Evolutionary conservation across 2,888 invertebrate genomes (phyloP).

Genomic region (Pandemis heparana): DNA sequence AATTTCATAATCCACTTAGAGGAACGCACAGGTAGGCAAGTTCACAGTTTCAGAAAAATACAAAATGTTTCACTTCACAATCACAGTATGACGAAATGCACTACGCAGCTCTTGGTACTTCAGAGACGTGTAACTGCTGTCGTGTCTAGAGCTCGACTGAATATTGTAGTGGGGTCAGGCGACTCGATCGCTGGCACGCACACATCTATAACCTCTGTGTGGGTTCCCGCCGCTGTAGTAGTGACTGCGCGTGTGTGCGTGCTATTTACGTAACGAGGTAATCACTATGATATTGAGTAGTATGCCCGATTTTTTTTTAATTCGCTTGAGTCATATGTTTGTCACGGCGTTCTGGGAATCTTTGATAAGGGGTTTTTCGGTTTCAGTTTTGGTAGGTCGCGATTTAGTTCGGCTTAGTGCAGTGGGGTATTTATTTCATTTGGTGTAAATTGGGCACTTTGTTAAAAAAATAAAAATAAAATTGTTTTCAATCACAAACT

Average conservation of each 20-base stretch:
- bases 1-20: constrained; percentile 77
- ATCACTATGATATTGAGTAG: constrained; percentile 80
- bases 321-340: constrained; percentile 81
- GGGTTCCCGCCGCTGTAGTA: constrained; percentile 51
- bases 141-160: constrained; percentile 79
- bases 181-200: constrained; percentile 75
- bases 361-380: constrained; percentile 41
- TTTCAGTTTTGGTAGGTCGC: constrained; percentile 12
- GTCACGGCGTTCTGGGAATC: constrained; percentile 53
- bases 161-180: constrained; percentile 82
- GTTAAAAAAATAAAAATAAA: too few relatives aligned
- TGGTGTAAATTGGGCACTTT: too few relatives aligned
- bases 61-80: constrained; percentile 76
- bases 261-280: constrained; percentile 82
- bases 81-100: constrained; percentile 82
- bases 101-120: constrained; percentile 63
- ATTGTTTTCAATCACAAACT: too few relatives aligned
- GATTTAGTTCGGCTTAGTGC: constrained; percentile 17
- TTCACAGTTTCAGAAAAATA: constrained; percentile 69
- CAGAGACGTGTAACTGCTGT: constrained; percentile 69
- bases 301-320: constrained; percentile 77
- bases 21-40: constrained; percentile 62
- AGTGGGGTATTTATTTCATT: too few relatives aligned
- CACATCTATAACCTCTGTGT: constrained; percentile 61
- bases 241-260: constrained; percentile 50